A percentile compares a stretch with the other conserved stretches of the same genome.
phyloP scores from a whole-genome alignment of 2,113 vertebrate genomes.

The Egretta garzetta region DNA sequence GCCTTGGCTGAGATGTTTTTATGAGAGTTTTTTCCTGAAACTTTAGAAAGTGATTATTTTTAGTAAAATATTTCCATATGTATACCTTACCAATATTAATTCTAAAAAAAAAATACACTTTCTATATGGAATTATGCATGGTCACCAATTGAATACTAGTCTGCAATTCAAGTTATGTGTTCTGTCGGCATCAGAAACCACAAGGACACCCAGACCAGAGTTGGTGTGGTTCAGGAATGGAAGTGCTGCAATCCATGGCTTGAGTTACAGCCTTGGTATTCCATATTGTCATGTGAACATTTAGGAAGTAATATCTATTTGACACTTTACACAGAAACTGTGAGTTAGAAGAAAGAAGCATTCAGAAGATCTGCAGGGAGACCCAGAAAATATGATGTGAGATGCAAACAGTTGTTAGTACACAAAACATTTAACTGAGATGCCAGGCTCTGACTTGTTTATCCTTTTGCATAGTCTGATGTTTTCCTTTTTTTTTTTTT shows the following conservation, averaged over 20 bases:
- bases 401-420: not conserved
- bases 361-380: not conserved
- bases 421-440: not conserved
- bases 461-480: not conserved
- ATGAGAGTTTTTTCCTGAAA: constrained; percentile 17
- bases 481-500: not conserved
- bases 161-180: constrained; percentile 3
- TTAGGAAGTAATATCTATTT: not conserved
- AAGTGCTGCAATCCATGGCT: not conserved
- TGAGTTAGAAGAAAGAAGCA: not conserved
- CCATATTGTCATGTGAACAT: not conserved
- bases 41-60: constrained; percentile 60
- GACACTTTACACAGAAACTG: not conserved
- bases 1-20: constrained; percentile 29
- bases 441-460: not conserved
- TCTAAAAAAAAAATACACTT: constrained; percentile 48
- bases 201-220: not conserved
- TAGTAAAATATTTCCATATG: constrained; percentile 60
- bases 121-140: not conserved
- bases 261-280: not conserved
- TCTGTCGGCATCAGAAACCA: not conserved
- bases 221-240: not conserved
- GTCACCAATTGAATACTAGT: not conserved
- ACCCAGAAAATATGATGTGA: not conserved
- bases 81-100: constrained; percentile 4